These are phyloP conservation scores for Riparia riparia DNA, from an alignment of 2,113 vertebrate genomes.

Conservation along the genomic window DNA sequence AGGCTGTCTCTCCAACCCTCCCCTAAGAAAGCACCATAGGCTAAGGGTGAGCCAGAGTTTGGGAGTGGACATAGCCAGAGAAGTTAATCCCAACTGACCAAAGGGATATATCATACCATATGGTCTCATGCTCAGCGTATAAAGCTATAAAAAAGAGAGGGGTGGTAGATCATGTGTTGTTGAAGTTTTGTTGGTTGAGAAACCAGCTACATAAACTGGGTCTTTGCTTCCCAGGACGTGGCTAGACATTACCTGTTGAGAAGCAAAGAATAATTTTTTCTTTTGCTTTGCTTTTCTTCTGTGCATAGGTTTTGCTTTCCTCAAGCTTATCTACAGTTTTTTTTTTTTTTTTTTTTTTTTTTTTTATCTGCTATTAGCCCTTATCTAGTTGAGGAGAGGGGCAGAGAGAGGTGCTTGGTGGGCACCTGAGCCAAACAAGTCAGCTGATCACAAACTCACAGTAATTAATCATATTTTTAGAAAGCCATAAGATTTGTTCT, in stretches of 20 bases:
- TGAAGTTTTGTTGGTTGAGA: neutral
- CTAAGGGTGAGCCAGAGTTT: neutral
- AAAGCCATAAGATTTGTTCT: neutral
- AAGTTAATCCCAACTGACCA: neutral
- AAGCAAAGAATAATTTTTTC: neutral
- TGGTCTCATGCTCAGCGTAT: neutral
- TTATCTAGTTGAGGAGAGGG: too few relatives aligned
- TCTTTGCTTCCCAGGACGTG: neutral
- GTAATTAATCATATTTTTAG: neutral
- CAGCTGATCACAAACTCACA: neutral
- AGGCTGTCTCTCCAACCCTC: neutral
- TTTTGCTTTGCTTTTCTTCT: neutral
- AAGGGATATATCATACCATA: neutral
- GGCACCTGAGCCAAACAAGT: neutral
- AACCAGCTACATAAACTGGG: fast-evolving
- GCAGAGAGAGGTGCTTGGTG: neutral
- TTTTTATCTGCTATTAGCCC: neutral
- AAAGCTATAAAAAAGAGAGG: neutral
- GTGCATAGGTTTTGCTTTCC: neutral
- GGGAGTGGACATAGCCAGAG: neutral
- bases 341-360: neutral
- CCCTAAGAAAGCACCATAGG: fast-evolving
- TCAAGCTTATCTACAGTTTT: neutral
- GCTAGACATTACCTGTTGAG: neutral
- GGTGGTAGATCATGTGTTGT: too few relatives aligned